Evolutionary conservation across 2,113 vertebrate genomes (phyloP).

Genomic region (Tylochromis polylepis): DNA sequence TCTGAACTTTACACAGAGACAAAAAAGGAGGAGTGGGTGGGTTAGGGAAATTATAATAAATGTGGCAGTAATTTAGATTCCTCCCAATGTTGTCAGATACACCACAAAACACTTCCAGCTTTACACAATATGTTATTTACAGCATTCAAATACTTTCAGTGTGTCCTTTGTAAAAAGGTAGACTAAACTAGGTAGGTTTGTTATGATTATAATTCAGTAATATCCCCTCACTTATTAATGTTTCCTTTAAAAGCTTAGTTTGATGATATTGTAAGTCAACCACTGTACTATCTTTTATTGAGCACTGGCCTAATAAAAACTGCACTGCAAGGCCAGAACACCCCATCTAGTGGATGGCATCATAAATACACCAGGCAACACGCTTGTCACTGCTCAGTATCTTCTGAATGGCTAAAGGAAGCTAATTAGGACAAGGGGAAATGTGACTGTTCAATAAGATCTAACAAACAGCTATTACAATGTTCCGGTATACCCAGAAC

Average conservation of each 20-base stretch:
- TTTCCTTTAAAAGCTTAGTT: not conserved
- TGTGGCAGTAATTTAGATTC: constrained; percentile 59
- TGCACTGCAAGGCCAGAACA: not conserved
- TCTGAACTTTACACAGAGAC: not conserved
- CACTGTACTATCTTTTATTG: not conserved
- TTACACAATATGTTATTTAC: not conserved
- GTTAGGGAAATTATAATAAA: constrained; percentile 41
- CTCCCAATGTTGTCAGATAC: constrained; percentile 54
- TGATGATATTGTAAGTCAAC: not conserved
- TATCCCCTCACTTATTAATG: not conserved
- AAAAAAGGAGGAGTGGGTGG: not conserved
- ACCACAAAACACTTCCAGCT: constrained; percentile 53
- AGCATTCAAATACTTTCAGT: not conserved
- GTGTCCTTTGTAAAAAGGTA: not conserved
- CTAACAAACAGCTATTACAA: not conserved
- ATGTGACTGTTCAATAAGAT: not conserved
- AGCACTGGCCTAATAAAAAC: not conserved
- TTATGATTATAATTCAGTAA: not conserved
- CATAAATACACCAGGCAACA: not conserved
- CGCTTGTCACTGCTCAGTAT: not conserved
- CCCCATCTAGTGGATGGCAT: constrained; percentile 55
- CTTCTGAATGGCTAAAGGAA: not conserved
- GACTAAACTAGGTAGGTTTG: not conserved
- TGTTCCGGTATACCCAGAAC: not conserved
- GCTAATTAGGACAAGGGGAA: constrained; percentile 4